Evolutionary conservation across 2,113 vertebrate genomes (phyloP).

Genomic region (Cyprinodon brontotheroides): DNA sequence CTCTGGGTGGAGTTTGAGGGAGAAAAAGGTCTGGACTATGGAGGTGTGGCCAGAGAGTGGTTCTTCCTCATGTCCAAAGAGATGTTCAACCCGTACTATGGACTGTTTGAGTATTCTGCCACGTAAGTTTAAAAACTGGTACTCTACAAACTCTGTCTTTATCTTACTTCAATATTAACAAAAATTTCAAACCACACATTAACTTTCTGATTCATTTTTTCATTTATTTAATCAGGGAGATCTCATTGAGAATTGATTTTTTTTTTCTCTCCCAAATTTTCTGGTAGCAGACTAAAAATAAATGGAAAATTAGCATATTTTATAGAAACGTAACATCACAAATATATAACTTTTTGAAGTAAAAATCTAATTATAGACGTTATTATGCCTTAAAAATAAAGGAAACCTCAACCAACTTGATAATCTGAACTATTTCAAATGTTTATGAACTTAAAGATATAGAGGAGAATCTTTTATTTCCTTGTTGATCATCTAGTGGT

Average conservation of each 20-base stretch:
- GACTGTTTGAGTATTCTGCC: slow-evolving; percentile 97
- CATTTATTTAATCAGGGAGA: background rate
- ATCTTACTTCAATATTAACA: too few relatives aligned
- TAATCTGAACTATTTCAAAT: too few relatives aligned
- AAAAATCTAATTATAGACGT: background rate
- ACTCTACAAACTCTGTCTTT: background rate
- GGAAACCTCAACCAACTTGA: background rate
- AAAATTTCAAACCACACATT: too few relatives aligned
- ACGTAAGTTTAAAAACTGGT: slow-evolving; percentile 84
- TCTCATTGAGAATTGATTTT: background rate
- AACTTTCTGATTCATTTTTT: background rate
- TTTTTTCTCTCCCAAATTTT: background rate
- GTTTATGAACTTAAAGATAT: too few relatives aligned
- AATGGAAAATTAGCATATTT: background rate
- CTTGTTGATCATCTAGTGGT: too few relatives aligned
- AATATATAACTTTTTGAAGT: too few relatives aligned
- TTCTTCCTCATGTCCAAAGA: slow-evolving; percentile 99
- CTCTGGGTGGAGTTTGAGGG: slow-evolving; percentile 98
- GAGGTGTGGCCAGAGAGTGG: slow-evolving; percentile 96
- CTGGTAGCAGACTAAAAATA: background rate
- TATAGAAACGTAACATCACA: background rate
- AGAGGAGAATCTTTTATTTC: too few relatives aligned
- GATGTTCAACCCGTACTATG: slow-evolving; percentile 99
- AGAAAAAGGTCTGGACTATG: slow-evolving; percentile 98
- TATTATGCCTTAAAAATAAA: background rate